Evolutionary conservation across 2,797 vertebrate genomes (phyloP).

Genomic region (Sitta carolinensis): DNA sequence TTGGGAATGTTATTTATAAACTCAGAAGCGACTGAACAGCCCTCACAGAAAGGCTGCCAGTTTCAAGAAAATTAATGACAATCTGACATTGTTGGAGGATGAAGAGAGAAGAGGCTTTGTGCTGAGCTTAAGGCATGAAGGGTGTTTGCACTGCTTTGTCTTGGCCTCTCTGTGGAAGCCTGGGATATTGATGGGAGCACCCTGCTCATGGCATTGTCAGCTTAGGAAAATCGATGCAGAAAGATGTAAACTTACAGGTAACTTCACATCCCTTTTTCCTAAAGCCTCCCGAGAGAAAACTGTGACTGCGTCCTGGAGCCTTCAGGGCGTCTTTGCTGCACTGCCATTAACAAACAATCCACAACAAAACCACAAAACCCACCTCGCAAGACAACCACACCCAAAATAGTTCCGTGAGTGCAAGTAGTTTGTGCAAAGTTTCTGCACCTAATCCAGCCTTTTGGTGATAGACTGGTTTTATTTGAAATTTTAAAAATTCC

Average conservation of each 20-base stretch:
- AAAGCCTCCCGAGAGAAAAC: background rate
- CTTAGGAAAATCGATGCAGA: background rate
- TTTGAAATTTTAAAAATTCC: background rate
- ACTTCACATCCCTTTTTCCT: background rate
- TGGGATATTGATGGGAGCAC: background rate
- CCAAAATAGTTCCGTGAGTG: background rate
- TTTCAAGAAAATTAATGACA: slow-evolving; percentile 3
- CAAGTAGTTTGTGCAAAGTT: background rate
- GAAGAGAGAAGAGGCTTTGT: background rate
- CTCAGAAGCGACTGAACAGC: background rate
- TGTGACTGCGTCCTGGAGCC: background rate
- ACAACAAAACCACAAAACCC: background rate
- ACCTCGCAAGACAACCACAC: background rate
- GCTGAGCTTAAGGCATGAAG: background rate
- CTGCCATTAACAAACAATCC: background rate
- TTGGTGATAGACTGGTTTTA: background rate
- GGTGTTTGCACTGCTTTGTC: background rate
- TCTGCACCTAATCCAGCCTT: background rate
- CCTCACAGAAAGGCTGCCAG: background rate
- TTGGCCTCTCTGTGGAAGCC: background rate
- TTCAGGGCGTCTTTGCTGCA: background rate
- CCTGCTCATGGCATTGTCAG: background rate
- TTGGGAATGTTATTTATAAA: slow-evolving; percentile 14
- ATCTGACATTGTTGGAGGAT: background rate
- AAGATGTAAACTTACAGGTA: background rate